Evolutionary conservation across 2,888 invertebrate genomes (phyloP).

Genomic region (Micoletzkya japonica): DNA sequence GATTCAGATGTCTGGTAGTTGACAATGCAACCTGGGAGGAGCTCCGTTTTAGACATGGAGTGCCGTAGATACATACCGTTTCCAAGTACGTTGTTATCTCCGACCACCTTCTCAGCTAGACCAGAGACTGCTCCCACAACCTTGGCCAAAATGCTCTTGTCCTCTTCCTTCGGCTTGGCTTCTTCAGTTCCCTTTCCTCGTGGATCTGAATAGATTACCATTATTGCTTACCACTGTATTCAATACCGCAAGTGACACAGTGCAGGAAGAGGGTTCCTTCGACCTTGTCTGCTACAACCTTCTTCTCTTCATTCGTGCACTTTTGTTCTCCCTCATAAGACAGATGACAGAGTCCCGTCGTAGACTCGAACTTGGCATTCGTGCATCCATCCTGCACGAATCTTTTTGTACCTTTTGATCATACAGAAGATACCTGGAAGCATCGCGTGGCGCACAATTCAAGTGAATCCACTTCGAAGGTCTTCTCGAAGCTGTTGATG

Average conservation of each 20-base stretch:
- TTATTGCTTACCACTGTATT: not conserved
- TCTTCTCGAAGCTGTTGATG: too few species aligned
- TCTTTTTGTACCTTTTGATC: not conserved
- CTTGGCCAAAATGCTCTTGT: constrained; percentile 17
- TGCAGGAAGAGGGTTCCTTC: constrained; percentile 36
- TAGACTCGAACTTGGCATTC: constrained; percentile 34
- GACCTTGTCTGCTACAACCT: constrained; percentile 26
- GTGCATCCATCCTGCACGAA: constrained; percentile 40
- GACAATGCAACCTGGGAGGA: constrained; percentile 23
- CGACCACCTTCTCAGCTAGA: constrained; percentile 6
- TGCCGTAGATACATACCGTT: not conserved
- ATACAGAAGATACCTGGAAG: constrained; percentile 45
- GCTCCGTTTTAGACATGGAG: not conserved
- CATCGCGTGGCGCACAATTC: constrained; percentile 56
- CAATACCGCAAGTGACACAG: constrained; percentile 38
- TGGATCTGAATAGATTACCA: not conserved
- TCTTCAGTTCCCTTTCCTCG: not conserved
- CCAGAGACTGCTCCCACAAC: constrained; percentile 10
- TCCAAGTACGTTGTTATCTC: not conserved
- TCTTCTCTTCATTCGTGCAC: constrained; percentile 32
- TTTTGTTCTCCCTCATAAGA: constrained; percentile 37
- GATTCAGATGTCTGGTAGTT: constrained; percentile 20
- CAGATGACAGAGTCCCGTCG: constrained; percentile 31
- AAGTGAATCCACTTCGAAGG: constrained; percentile 46
- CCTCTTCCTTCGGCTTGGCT: not conserved